phyloP scores from a whole-genome alignment of 2,888 invertebrate genomes.

The Monochamus alternatus region DNA sequence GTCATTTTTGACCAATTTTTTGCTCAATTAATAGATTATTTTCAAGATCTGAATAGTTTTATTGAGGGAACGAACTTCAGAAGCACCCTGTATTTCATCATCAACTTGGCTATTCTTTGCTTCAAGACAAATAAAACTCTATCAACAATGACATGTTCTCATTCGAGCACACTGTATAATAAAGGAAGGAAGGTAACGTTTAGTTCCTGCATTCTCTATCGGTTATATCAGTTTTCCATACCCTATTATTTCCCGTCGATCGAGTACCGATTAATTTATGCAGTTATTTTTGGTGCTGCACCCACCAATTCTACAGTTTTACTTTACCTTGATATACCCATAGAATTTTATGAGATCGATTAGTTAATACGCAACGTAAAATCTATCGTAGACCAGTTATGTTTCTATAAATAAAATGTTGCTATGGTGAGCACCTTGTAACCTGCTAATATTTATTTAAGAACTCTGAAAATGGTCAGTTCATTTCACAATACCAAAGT shows the following conservation, averaged over 20 bases:
- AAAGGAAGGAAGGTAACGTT: no score
- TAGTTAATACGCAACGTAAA: constrained; percentile 11
- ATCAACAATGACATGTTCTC: no score
- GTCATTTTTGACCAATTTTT: no score
- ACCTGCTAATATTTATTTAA: constrained; percentile 10
- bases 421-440: constrained; percentile 32
- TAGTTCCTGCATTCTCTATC: no score
- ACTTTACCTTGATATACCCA: constrained; percentile 19
- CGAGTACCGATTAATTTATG: constrained; percentile 17
- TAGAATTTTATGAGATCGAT: constrained; percentile 15
- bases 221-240: background rate
- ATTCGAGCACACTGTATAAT: no score
- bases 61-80: no score
- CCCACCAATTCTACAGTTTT: constrained; percentile 17
- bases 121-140: no score
- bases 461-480: constrained; percentile 26
- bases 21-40: no score
- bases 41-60: no score
- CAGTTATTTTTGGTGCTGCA: constrained; percentile 16
- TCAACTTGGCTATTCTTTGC: no score
- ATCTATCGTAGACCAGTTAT: constrained; percentile 13
- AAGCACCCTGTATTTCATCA: no score
- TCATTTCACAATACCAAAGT: constrained; percentile 30
- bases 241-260: background rate
- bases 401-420: constrained; percentile 35